phyloP scores from a whole-genome alignment of 1,140 invertebrate genomes.

The Atopsyche davidsoni region DNA sequence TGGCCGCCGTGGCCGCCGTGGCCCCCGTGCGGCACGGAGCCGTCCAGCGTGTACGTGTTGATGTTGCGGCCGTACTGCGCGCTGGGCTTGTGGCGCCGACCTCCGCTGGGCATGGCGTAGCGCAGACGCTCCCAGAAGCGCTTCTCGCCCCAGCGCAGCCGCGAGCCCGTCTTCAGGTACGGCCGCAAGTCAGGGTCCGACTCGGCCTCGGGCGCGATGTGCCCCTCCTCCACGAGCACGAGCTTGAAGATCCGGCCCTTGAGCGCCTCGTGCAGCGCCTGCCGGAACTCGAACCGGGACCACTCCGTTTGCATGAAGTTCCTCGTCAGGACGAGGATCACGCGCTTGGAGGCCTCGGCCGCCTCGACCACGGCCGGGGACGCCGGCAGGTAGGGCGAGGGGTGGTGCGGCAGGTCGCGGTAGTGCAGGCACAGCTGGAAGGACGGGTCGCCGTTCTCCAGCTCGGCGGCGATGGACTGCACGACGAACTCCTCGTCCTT shows the following conservation, averaged over 20 bases:
- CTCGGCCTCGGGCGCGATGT: constrained; percentile 69
- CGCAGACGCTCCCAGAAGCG: constrained; percentile 87
- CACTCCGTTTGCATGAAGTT: constrained; percentile 84
- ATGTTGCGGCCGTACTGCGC: constrained; percentile 66
- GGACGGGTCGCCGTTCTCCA: constrained; percentile 68
- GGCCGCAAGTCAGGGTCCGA: constrained; percentile 80
- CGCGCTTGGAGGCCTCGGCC: constrained; percentile 74
- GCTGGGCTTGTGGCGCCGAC: constrained; percentile 36
- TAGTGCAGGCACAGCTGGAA: constrained; percentile 85
- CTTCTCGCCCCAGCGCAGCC: constrained; percentile 82
- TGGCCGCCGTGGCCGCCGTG: constrained; percentile 50
- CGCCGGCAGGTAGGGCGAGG: constrained; percentile 63
- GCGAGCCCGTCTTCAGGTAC: constrained; percentile 77
- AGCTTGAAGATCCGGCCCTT: constrained; percentile 77
- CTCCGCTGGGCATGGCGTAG: constrained; percentile 73
- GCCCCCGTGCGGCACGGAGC: constrained; percentile 52
- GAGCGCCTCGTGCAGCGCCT: constrained; percentile 78
- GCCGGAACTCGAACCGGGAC: constrained; percentile 76
- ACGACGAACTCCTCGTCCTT: constrained; percentile 88
- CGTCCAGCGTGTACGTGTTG: constrained; percentile 70
- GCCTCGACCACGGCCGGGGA: constrained; percentile 76
- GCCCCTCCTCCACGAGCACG: constrained; percentile 78
- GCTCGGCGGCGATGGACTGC: constrained; percentile 72
- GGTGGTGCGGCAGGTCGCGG: constrained; percentile 67
- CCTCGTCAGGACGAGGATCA: constrained; percentile 73